phyloP scores from a whole-genome alignment of 2,888 invertebrate genomes.

The Pristionchus arcanus region DNA sequence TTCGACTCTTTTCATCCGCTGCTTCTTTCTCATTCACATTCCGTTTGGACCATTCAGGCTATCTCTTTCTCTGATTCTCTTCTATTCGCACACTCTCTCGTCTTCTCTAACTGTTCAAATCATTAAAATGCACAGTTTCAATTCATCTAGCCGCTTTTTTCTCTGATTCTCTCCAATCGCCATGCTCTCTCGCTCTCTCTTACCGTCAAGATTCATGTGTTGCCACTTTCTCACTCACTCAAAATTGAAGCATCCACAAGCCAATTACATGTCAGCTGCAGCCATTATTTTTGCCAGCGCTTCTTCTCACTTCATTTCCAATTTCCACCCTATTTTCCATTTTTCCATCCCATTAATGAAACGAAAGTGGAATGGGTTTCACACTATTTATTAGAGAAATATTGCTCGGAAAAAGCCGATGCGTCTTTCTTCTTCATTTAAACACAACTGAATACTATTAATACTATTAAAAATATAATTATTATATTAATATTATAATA shows the following conservation, averaged over 20 bases:
- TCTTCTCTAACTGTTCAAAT: neutral
- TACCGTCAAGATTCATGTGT: neutral
- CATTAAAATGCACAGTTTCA: no score
- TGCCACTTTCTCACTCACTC: slow-evolving; percentile 27
- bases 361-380: neutral
- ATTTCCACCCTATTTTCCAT: neutral
- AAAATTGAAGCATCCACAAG: slow-evolving; percentile 13
- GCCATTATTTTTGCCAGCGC: neutral
- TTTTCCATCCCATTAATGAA: neutral
- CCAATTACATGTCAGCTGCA: neutral
- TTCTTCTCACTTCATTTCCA: neutral
- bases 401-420: neutral
- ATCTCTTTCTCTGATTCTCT: slow-evolving; percentile 50
- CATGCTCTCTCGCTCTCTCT: neutral
- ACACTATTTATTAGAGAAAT: neutral
- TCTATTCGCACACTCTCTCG: neutral
- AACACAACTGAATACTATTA: no score
- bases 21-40: slow-evolving; percentile 29
- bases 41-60: neutral
- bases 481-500: no score
- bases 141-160: no score
- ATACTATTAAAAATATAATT: no score
- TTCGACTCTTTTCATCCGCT: slow-evolving; percentile 18
- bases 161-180: neutral
- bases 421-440: no score